Percentiles rank a stretch among this genome's conserved stretches.
These are phyloP conservation scores for Gulo gulo DNA, from an alignment of 2,113 vertebrate species.

Conservation along the genomic window DNA sequence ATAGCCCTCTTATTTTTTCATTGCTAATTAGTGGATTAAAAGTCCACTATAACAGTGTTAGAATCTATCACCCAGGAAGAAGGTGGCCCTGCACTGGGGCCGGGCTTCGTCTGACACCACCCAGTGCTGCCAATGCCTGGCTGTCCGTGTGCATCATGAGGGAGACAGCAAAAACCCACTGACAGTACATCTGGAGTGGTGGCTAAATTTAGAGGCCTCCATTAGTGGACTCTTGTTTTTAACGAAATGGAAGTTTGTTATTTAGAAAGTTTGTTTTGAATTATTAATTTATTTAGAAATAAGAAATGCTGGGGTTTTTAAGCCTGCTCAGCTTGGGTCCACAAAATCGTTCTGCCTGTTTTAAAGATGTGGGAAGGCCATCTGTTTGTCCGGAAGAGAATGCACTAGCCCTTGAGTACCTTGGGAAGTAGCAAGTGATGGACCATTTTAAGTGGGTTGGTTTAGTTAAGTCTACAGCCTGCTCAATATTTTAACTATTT, in stretches of 20 bases:
- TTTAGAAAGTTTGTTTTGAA: slow-evolving; percentile 66
- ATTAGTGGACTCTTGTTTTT: slow-evolving; percentile 51
- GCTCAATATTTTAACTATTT: slow-evolving; percentile 33
- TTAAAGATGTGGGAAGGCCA: slow-evolving; percentile 31
- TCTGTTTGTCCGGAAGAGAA: slow-evolving; percentile 32
- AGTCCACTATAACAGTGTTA: neutral
- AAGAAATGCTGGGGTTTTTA: slow-evolving; percentile 51
- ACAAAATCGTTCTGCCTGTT: slow-evolving; percentile 38
- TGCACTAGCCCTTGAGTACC: neutral
- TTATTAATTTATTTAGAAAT: slow-evolving; percentile 70
- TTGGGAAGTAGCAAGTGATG: slow-evolving; percentile 38
- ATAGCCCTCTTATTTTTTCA: slow-evolving; percentile 54
- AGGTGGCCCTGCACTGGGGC: neutral
- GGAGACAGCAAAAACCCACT: slow-evolving; percentile 2
- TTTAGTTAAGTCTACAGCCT: slow-evolving; percentile 49
- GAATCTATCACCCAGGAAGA: slow-evolving; percentile 33
- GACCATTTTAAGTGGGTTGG: slow-evolving; percentile 6
- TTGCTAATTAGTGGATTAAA: slow-evolving; percentile 42
- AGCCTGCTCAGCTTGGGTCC: slow-evolving; percentile 13
- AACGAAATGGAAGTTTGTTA: slow-evolving; percentile 59
- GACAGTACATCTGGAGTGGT: neutral
- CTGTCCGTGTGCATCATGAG: slow-evolving; percentile 18
- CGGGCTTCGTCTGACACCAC: neutral
- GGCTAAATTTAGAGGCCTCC: slow-evolving; percentile 63
- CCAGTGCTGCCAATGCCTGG: neutral